Percentiles rank a stretch among this genome's conserved stretches.
Evolutionary conservation across 1,140 invertebrate genomes (phyloP).

Genomic region (Drosophila elegans): DNA sequence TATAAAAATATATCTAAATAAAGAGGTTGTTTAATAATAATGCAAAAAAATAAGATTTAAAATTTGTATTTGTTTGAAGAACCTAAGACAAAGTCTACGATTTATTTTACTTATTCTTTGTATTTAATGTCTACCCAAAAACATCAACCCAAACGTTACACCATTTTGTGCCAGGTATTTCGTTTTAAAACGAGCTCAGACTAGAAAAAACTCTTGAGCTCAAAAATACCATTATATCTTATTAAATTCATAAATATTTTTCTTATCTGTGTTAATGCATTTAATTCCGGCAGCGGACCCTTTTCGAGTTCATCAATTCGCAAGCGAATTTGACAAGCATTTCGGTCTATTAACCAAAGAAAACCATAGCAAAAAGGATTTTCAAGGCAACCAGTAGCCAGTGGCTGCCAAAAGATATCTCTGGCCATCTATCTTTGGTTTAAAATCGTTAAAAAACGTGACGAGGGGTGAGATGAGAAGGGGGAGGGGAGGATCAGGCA

Average conservation of each 20-base stretch:
- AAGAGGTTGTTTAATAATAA: neutral
- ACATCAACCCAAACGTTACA: too few relatives aligned
- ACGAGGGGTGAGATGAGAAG: conserved; percentile 22
- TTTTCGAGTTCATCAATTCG: conserved; percentile 53
- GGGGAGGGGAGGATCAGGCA: neutral
- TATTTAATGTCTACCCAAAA: too few relatives aligned
- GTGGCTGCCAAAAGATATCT: conserved; percentile 48
- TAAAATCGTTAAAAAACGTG: conserved; percentile 55
- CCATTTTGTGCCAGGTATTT: too few relatives aligned
- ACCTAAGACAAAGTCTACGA: neutral
- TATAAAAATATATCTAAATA: conserved; percentile 17
- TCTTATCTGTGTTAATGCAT: conserved; percentile 36
- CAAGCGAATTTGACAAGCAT: conserved; percentile 47
- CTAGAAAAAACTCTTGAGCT: neutral
- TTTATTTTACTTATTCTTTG: too few relatives aligned
- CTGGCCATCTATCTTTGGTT: conserved; percentile 57
- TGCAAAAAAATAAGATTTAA: neutral
- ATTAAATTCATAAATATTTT: conserved; percentile 30
- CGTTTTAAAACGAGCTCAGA: too few relatives aligned
- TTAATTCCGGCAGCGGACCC: conserved; percentile 18
- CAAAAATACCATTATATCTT: neutral
- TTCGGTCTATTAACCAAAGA: conserved; percentile 47
- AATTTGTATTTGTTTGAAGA: neutral
- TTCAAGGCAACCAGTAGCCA: conserved; percentile 48
- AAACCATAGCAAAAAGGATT: conserved; percentile 45